phyloP scores from a whole-genome alignment of 2,113 vertebrate species.

The Cettia cetti region DNA sequence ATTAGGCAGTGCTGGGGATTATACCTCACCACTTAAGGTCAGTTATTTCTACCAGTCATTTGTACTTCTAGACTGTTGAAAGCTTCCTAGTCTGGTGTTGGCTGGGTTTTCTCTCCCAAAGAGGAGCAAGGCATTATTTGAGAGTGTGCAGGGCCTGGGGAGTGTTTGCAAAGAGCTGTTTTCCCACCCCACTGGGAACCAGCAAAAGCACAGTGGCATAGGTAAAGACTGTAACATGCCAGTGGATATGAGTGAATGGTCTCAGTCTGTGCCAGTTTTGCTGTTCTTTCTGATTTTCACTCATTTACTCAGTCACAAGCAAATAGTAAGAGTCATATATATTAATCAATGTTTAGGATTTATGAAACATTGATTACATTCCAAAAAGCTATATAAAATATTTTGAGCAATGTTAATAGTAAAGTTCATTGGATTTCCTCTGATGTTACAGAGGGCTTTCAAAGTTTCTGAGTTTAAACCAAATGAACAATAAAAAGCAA shows the following conservation, averaged over 20 bases:
- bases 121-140: not conserved
- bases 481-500: not conserved
- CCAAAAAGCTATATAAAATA: not conserved
- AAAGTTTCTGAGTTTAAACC: not conserved
- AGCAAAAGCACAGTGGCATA: not conserved
- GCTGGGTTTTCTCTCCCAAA: not conserved
- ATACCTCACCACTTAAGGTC: not conserved
- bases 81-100: not conserved
- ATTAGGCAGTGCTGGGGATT: not conserved
- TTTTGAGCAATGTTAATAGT: not conserved
- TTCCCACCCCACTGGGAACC: not conserved
- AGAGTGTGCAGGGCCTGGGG: not conserved
- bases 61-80: not conserved
- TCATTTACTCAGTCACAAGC: not conserved
- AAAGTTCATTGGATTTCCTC: not conserved
- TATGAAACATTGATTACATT: not conserved
- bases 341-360: not conserved
- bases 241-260: not conserved
- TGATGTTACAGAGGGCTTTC: not conserved
- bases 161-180: not conserved
- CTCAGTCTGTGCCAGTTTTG: not conserved
- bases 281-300: not conserved
- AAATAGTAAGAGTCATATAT: not conserved
- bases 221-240: not conserved
- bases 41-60: not conserved